Conservation (phyloP, 1,140 invertebrate species). For the Drosophila trapezifrons region DNA sequence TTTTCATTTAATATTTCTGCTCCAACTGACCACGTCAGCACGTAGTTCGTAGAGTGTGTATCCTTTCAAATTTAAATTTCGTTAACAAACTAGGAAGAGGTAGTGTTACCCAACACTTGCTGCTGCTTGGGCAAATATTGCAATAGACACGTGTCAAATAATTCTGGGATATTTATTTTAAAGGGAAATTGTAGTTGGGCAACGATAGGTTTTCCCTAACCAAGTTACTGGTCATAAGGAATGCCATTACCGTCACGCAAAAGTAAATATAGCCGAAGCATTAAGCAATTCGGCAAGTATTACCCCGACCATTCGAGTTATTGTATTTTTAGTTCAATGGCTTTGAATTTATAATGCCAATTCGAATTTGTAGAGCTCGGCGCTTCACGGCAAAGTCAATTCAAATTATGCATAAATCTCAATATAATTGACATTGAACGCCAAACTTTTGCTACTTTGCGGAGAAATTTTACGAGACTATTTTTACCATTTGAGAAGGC, state of each 20-base stretch:
- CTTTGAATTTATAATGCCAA: constrained; percentile 52
- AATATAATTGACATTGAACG: constrained; percentile 63
- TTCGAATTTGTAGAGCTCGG: constrained; percentile 19
- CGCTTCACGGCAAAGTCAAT: constrained; percentile 37
- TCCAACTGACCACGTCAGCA: constrained; percentile 49
- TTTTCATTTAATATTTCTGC: constrained; percentile 50
- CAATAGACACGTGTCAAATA: constrained; percentile 55
- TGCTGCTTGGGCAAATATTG: constrained; percentile 34
- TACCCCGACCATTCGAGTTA: constrained; percentile 8
- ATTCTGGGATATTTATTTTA: constrained; percentile 1
- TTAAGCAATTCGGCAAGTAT: constrained; percentile 25
- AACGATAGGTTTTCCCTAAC: not conserved
- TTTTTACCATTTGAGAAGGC: constrained; percentile 44
- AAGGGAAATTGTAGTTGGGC: not conserved
- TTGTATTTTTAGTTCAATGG: constrained; percentile 55
- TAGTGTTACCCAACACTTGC: not conserved
- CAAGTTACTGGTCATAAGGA: not conserved
- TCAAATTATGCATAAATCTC: constrained; percentile 75
- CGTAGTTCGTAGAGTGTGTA: not conserved
- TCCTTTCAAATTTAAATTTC: constrained; percentile 25
- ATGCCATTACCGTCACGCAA: not conserved
- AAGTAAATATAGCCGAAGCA: constrained; percentile 7
- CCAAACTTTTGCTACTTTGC: constrained; percentile 55
- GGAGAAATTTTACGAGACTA: constrained; percentile 40
- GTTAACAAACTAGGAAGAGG: constrained; percentile 12